Evolutionary conservation across 1,140 invertebrate species (phyloP).

Genomic region (Daktulosphaira vitifoliae): DNA sequence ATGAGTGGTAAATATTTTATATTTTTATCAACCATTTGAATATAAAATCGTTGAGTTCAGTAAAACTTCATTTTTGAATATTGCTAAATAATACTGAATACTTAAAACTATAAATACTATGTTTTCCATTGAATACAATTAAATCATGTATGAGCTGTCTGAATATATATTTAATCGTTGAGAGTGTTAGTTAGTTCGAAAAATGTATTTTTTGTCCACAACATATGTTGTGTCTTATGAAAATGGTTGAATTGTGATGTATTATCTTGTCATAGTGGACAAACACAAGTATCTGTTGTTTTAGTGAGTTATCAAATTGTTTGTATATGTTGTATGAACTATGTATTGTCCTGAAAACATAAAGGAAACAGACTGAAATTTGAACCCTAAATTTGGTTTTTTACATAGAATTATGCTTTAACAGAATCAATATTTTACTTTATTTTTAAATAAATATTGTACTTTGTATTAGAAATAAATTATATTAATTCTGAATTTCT

Average conservation of each 20-base stretch:
- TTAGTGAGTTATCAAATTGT: conserved; percentile 24
- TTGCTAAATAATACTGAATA: too few relatives aligned
- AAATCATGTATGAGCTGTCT: neutral
- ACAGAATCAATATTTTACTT: too few relatives aligned
- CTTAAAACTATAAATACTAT: neutral
- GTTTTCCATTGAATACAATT: neutral
- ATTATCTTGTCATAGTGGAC: conserved; percentile 19
- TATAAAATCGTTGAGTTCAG: too few relatives aligned
- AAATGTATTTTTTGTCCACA: conserved; percentile 18
- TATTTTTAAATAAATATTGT: too few relatives aligned
- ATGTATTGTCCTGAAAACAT: conserved; percentile 31
- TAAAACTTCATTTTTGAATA: too few relatives aligned
- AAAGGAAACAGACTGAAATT: conserved; percentile 30
- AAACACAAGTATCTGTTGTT: conserved; percentile 29
- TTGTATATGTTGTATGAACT: conserved; percentile 19
- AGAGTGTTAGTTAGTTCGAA: conserved; percentile 26
- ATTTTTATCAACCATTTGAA: too few relatives aligned
- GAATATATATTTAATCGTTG: conserved; percentile 3
- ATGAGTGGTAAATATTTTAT: too few relatives aligned
- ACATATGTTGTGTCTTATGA: conserved; percentile 18
- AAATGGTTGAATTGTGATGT: conserved; percentile 27
- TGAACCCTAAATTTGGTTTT: neutral
- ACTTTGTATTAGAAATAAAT: too few relatives aligned
- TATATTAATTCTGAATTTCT: too few relatives aligned
- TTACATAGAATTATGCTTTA: too few relatives aligned